phyloP scores from a whole-genome alignment of 2,113 vertebrate genomes.

The Microcebus murinus region DNA sequence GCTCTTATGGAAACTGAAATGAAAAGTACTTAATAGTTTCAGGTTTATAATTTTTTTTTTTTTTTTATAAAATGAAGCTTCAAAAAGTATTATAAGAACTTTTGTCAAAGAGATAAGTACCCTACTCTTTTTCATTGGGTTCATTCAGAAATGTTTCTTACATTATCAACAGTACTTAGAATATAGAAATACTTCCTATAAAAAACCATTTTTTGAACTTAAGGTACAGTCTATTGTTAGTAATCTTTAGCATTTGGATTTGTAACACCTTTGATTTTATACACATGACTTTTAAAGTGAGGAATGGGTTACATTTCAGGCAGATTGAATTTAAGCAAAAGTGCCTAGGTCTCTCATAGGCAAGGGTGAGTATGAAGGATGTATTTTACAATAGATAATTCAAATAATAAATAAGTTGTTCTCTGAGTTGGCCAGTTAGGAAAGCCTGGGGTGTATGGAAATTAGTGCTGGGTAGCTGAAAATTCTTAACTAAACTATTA shows the following conservation, averaged over 20 bases:
- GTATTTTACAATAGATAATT: neutral
- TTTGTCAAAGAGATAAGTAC: neutral
- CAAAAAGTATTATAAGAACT: neutral
- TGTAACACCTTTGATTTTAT: neutral
- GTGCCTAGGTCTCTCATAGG: neutral
- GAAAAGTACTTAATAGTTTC: neutral
- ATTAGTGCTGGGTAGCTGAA: neutral
- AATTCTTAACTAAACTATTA: neutral
- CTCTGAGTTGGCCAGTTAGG: neutral
- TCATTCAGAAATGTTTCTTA: conserved; percentile 25
- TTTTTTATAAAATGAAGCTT: conserved; percentile 7
- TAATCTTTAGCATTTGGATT: neutral
- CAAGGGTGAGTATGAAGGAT: neutral
- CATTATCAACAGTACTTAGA: neutral
- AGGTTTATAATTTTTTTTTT: neutral
- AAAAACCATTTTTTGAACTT: neutral
- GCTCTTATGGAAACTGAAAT: neutral
- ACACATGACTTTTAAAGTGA: neutral
- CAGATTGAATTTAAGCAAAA: neutral
- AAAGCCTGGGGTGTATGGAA: neutral
- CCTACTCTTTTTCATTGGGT: conserved; percentile 5
- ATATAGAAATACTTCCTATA: neutral
- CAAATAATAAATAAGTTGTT: neutral
- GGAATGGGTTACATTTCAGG: neutral
- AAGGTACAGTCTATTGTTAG: neutral